A percentile compares a stretch with the other conserved stretches of the same genome.
Conservation (phyloP, 1,140 invertebrate species). For the Mycetomoellerius zeteki region DNA sequence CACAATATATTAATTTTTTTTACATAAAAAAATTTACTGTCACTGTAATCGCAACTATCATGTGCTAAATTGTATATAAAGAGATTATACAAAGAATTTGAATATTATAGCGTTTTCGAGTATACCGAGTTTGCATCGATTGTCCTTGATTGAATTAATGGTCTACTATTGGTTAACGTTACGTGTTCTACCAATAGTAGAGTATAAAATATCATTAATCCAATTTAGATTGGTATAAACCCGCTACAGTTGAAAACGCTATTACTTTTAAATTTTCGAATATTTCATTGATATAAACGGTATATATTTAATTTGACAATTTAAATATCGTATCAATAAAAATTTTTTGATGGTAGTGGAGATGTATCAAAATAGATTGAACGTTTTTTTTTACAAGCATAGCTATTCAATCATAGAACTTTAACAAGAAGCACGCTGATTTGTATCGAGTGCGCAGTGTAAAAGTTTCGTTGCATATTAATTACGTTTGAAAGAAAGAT, state of each 20-base stretch:
- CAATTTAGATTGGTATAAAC: no score
- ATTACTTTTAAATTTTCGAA: not conserved
- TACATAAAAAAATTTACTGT: no score
- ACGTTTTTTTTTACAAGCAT: slow-evolving; percentile 40
- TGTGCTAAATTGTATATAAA: not conserved
- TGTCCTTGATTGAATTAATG: no score
- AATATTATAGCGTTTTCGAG: not conserved
- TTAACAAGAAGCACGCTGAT: slow-evolving; percentile 41
- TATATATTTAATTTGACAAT: slow-evolving; percentile 4
- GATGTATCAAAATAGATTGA: slow-evolving; percentile 28
- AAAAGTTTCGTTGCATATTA: slow-evolving; percentile 13
- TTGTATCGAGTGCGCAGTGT: slow-evolving; percentile 26
- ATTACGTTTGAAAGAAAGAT: slow-evolving; percentile 29
- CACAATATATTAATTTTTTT: no score
- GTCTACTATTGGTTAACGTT: no score
- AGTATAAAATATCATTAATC: no score
- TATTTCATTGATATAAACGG: not conserved
- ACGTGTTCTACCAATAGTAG: no score
- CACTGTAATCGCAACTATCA: not conserved
- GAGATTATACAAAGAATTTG: not conserved
- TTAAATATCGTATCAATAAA: slow-evolving; percentile 19
- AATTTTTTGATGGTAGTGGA: slow-evolving; percentile 14
- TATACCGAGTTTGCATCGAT: no score
- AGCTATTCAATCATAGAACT: slow-evolving; percentile 45
- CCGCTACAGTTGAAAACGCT: no score